Base-by-base conservation (phyloP, 1,140 invertebrate genomes). In the Hylaeus anthracinus region DNA sequence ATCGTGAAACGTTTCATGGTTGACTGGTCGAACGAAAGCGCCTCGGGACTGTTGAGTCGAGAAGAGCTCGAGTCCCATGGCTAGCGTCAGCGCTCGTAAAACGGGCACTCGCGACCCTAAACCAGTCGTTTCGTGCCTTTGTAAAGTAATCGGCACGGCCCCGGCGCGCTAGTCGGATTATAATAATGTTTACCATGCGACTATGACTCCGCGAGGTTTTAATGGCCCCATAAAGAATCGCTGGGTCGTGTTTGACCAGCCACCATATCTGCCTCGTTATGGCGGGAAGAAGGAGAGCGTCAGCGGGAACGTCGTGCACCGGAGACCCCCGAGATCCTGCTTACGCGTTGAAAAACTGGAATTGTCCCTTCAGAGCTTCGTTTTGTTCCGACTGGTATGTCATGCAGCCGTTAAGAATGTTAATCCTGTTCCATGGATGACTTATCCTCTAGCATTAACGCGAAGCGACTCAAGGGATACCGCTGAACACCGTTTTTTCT, bases 61-160 rank as follows among this genome's bases (percentile, higher is more conserved):
- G 39, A 64, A 26, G 61, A 41, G 61, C 61, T 43, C 61, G 61
- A 41, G 39, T 64, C 39, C 61, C 61, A 43, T 64, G 39, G 79
- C 82, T 89, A 86, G 90, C 91, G 90, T 92, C 88, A 89, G 88
- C 82, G 84, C 63, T 91, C 90, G 88, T 90, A 90, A 91, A 89
- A 85, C 80, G 80, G 76, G 26, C 26, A 73, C 72, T 66, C 83
- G 86, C 83, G 69, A 72, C 88, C 88, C 85, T 88, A 86, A 89
- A 85, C 76, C 51, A 53, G 63, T 84, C 79, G 81, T 78, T 61
- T 53, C 66, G 39, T 77, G 69, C 55, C 77, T 87, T 84, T 84
- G 88, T 83, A 84, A 85, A 78, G 82, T 87, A 87, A 90, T 90
- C 83, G 78, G 72, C 82, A 65, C 55, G 58, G 66, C 56, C 12